Base-by-base conservation (phyloP, 2,797 vertebrate genomes). In the Todus mexicanus region DNA sequence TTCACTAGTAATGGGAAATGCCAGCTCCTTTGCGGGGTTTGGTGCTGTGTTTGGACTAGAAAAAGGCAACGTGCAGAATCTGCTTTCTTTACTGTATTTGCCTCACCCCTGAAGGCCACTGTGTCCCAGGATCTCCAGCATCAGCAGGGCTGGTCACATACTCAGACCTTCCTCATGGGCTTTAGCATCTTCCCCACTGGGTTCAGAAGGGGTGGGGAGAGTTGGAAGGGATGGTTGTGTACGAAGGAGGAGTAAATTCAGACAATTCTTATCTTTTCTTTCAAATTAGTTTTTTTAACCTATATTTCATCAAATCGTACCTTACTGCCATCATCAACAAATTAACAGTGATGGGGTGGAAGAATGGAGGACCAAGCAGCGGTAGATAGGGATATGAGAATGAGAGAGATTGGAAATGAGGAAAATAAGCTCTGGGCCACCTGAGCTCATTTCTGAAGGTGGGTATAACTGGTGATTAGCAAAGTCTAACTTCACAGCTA, bases 381-480 rank as follows among this genome's bases (percentile, higher is more conserved):
- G 12, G 8, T 15, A 56, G 48, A 18, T 43, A 25, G 3, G 38
- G 11, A 40, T n/a, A 35, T 43, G 26, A 63, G 37, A 71, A 76
- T 29, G n/a, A 31, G 42, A 69, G 16, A 51, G 45, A 65, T 10
- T 17, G 11, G 12, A 92, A 90, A 84, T 15, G 48, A 84, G 50
- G 38, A 76, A 83, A 87, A 93, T 53, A 47, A 75, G 64, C 38
- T 63, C 45, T 23, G 61, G 57, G 50, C 66, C 40, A 82, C 45
- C n/a, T 71, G 61, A 91, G 72, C 38, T 83, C 31, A 29, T 85
- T 94, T 81, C 68, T 72, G 76, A 87, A 85, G 70, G 60, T 76
- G 76, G 84, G 66, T 75, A 72, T 80, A 92, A 69, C 66, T 6
- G 38, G 43, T 81, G 89, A 96, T 96, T 84, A 94, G 83, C 92